Conservation (phyloP, 37 sponge, comb jelly and placozoan genomes). For the Bolinopsis microptera region DNA sequence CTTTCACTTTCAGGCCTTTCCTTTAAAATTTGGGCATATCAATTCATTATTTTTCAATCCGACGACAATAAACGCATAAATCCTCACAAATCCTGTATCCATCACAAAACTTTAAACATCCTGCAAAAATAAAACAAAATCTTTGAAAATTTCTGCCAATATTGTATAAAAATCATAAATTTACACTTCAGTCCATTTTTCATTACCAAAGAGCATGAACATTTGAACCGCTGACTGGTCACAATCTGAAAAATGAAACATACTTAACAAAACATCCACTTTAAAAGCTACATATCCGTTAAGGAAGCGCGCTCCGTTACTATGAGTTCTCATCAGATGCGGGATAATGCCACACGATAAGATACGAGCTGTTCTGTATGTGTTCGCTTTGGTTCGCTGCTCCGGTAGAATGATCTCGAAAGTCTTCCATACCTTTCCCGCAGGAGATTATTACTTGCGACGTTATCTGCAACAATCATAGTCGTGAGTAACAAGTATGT, state of each 20-base stretch:
- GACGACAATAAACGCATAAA: background rate
- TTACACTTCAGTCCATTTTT: background rate
- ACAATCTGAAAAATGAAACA: too few relatives aligned
- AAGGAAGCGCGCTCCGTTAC: too few relatives aligned
- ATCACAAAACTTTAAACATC: background rate
- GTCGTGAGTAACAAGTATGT: background rate
- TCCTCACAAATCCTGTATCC: background rate
- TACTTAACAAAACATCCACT: background rate
- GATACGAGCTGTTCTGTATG: conserved; percentile 44
- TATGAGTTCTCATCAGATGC: background rate
- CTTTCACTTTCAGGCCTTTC: too few relatives aligned
- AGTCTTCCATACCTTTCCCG: conserved; percentile 61
- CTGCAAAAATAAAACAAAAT: background rate
- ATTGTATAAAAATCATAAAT: background rate
- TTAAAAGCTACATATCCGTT: background rate
- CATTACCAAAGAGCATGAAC: background rate
- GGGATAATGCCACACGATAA: conserved; percentile 55
- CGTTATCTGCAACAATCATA: conserved; percentile 12
- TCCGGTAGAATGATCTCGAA: background rate
- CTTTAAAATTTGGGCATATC: too few relatives aligned
- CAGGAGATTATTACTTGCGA: conserved; percentile 58
- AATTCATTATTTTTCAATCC: too few relatives aligned
- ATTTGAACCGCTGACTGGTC: background rate
- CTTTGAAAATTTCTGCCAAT: background rate
- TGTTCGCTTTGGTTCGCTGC: background rate